Evolutionary conservation across 2,888 invertebrate species (phyloP).

Genomic region (Drosophila antonietae): DNA sequence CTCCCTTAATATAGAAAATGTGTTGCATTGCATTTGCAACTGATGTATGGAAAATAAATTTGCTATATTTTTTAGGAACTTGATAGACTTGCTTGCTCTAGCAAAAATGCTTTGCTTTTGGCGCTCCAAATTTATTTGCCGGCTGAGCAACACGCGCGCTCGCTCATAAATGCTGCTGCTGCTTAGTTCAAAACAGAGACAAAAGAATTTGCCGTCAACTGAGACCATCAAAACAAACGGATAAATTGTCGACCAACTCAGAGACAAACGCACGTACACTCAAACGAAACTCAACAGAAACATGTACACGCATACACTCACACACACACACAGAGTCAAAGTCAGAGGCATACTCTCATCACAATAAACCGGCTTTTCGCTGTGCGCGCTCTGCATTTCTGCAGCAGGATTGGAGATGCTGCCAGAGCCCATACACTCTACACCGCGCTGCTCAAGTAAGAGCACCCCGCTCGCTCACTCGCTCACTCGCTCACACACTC

Average conservation of each 20-base stretch:
- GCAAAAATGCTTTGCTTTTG: conserved; percentile 32
- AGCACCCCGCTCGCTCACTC: conserved; percentile 48
- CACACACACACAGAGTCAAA: conserved; percentile 4
- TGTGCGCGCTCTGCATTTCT: conserved; percentile 77
- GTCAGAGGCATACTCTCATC: conserved; percentile 51
- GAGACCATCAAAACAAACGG: conserved; percentile 59
- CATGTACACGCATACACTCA: conserved; percentile 16
- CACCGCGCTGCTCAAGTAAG: conserved; percentile 52
- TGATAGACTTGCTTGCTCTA: conserved; percentile 18
- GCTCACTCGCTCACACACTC: conserved; percentile 26
- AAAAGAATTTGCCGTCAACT: conserved; percentile 57
- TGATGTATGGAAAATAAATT: neutral
- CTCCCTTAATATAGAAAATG: neutral
- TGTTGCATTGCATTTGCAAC: neutral
- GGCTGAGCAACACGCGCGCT: conserved; percentile 35
- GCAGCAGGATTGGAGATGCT: conserved; percentile 77
- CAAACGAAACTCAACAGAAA: conserved; percentile 18
- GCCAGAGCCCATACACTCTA: conserved; percentile 46
- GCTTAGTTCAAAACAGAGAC: conserved; percentile 59
- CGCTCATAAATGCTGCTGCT: conserved; percentile 32
- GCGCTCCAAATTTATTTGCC: conserved; percentile 55
- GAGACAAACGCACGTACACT: conserved; percentile 21
- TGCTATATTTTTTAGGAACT: conserved; percentile 9
- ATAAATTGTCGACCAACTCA: conserved; percentile 49
- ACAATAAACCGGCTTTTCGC: conserved; percentile 71